Percentiles rank a stretch among this genome's conserved stretches.
phyloP scores from a whole-genome alignment of 2,888 invertebrate species.

The Polietes domitor region DNA sequence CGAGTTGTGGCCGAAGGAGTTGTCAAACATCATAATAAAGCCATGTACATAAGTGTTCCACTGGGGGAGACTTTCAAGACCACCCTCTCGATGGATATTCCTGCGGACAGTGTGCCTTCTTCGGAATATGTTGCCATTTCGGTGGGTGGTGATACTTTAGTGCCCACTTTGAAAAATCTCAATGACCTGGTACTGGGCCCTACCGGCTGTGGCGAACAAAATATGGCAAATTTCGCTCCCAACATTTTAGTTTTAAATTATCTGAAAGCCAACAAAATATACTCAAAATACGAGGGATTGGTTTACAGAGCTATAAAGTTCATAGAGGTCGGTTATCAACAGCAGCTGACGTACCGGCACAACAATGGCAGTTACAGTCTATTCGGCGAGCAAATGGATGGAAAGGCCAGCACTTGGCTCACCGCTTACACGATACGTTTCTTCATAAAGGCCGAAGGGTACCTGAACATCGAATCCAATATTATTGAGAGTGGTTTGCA shows the following conservation, averaged over 20 bases:
- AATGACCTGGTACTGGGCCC: slow-evolving; percentile 89
- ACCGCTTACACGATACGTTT: slow-evolving; percentile 91
- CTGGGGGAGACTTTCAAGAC: slow-evolving; percentile 22
- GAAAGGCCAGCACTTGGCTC: slow-evolving; percentile 87
- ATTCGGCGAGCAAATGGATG: slow-evolving; percentile 84
- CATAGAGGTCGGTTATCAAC: slow-evolving; percentile 85
- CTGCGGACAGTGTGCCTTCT: slow-evolving; percentile 82
- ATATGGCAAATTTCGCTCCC: slow-evolving; percentile 94
- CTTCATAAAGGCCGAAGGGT: slow-evolving; percentile 86
- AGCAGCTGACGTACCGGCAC: slow-evolving; percentile 87
- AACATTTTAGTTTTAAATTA: slow-evolving; percentile 94
- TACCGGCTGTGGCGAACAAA: slow-evolving; percentile 96
- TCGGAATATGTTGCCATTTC: slow-evolving; percentile 83
- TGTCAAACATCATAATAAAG: slow-evolving; percentile 78
- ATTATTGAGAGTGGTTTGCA: slow-evolving; percentile 85
- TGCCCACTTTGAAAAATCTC: slow-evolving; percentile 83
- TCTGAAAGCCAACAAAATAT: slow-evolving; percentile 82
- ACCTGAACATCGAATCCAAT: slow-evolving; percentile 85
- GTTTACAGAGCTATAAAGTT: slow-evolving; percentile 80
- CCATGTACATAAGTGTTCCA: slow-evolving; percentile 35
- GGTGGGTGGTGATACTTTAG: slow-evolving; percentile 82
- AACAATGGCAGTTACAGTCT: slow-evolving; percentile 89
- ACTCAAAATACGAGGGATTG: not conserved
- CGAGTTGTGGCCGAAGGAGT: slow-evolving; percentile 88
- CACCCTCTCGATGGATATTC: slow-evolving; percentile 82